Percentiles rank a stretch among this genome's conserved stretches.
Conservation (phyloP, 2,888 invertebrate genomes). For the Tetragnatha montana region DNA sequence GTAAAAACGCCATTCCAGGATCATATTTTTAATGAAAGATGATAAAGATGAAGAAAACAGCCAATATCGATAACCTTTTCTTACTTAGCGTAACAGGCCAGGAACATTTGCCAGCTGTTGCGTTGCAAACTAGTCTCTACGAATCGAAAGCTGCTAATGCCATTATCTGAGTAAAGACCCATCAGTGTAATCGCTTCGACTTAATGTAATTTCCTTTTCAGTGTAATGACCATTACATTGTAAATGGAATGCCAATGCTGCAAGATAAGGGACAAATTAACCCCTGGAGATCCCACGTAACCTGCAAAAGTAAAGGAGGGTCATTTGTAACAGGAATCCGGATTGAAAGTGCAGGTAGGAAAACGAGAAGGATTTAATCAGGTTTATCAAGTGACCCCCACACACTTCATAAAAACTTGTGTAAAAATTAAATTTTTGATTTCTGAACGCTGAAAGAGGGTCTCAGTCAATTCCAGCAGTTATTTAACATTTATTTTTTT, state of each 20-base stretch:
- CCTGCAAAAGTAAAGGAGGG: not conserved
- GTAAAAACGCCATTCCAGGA: not conserved
- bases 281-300: not conserved
- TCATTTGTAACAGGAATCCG: constrained; percentile 4
- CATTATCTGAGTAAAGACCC: constrained; percentile 20
- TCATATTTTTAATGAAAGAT: not conserved
- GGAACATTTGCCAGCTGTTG: constrained; percentile 38
- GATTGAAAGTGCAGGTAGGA: not conserved
- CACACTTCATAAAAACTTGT: not conserved
- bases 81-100: not conserved
- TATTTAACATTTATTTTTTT: not conserved
- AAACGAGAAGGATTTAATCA: not conserved
- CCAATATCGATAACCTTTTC: constrained; percentile 8
- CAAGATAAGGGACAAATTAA: constrained; percentile 46
- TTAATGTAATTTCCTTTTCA: constrained; percentile 49
- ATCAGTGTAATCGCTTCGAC: constrained; percentile 44
- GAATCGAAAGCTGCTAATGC: constrained; percentile 29
- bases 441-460: not conserved
- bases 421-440: not conserved
- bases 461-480: not conserved
- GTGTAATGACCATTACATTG: constrained; percentile 48
- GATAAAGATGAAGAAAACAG: not conserved
- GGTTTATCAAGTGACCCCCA: not conserved
- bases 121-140: constrained; percentile 8
- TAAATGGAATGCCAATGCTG: constrained; percentile 53